Evolutionary conservation across 2,888 invertebrate genomes (phyloP), one percentile per base, ranked within the genome.

Genomic region (Agonum fuliginosum): DNA sequence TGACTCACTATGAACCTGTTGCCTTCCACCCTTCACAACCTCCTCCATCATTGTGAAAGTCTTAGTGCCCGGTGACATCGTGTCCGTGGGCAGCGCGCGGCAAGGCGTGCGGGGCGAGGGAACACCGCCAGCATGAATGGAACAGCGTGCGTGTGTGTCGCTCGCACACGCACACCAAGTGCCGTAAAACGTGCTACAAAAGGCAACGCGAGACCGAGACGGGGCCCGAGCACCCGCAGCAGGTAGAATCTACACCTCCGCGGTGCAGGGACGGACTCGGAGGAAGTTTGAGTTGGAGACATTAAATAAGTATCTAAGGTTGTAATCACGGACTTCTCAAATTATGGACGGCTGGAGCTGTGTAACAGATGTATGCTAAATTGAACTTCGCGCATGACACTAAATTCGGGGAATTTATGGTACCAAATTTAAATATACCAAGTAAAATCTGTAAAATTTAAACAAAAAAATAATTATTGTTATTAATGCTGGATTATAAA

Each of bases 181-280:
- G 78, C 75, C 78, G 79, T 80, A 80, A 80, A 79, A 75, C 75
- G 75, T 72, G 74, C 80, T 80, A 73, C 80, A 79, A 80, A 80
- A 81, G 80, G 80, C 69, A 79, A 81, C 78, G 80, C 58, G 78
- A n/a, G n/a, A n/a, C n/a, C n/a, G n/a, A n/a, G n/a, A n/a, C 51
- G 73, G 14, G 24, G 22, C 78, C 67, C 65, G 46, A 67, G 67
- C 75, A 30, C 46, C 62, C 48, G 65, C 43, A 20, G 43, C 75
- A 75, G 75, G 75, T 75, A 75, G 46, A 43, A 58, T 70, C 48
- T 70, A 58, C 67, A 34, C 67, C 65, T 65, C 46, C 67, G 67
- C 48, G 20, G 34, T 10, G 4, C 67, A 41, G 67, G n/a, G 22
- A 37, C 19, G 67, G 41, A 12, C n/a, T 54, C 20, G 24, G 22